Conservation (phyloP, 1,140 invertebrate species). For the Meloidogyne chitwoodi region DNA sequence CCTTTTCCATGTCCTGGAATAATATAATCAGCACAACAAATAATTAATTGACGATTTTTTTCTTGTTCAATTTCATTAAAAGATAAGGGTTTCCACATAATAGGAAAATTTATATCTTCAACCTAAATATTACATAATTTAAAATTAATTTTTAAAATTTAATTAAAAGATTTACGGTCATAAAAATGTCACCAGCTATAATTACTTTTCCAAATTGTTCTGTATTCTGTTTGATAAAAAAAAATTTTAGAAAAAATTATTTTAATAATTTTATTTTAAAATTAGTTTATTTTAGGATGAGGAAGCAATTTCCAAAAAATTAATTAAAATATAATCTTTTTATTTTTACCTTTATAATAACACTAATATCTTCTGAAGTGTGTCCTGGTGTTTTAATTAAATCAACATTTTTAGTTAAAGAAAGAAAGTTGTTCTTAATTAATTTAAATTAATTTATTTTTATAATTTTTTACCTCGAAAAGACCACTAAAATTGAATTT, state of each 20-base stretch:
- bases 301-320: too few species aligned
- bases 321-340: too few species aligned
- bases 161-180: conserved; percentile 22
- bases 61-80: conserved; percentile 44
- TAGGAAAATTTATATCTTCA: conserved; percentile 49
- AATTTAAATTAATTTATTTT: background rate
- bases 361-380: conserved; percentile 54
- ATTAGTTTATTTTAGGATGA: too few species aligned
- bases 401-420: conserved; percentile 48
- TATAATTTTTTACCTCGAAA: conserved; percentile 42
- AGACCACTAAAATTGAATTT: conserved; percentile 53
- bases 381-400: conserved; percentile 51
- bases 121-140: conserved; percentile 7
- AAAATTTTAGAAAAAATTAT: background rate
- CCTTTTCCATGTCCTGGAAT: conserved; percentile 33
- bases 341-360: conserved; percentile 40
- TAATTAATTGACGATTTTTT: conserved; percentile 26
- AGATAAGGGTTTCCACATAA: conserved; percentile 55
- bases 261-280: background rate
- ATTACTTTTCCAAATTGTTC: conserved; percentile 45
- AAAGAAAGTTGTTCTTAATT: conserved; percentile 43
- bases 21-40: conserved; percentile 41
- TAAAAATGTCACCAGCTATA: conserved; percentile 49
- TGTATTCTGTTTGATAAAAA: conserved; percentile 17
- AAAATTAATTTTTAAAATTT: background rate